phyloP scores from a whole-genome alignment of 2,797 vertebrate genomes.

The Brachyrhaphis roseni region DNA sequence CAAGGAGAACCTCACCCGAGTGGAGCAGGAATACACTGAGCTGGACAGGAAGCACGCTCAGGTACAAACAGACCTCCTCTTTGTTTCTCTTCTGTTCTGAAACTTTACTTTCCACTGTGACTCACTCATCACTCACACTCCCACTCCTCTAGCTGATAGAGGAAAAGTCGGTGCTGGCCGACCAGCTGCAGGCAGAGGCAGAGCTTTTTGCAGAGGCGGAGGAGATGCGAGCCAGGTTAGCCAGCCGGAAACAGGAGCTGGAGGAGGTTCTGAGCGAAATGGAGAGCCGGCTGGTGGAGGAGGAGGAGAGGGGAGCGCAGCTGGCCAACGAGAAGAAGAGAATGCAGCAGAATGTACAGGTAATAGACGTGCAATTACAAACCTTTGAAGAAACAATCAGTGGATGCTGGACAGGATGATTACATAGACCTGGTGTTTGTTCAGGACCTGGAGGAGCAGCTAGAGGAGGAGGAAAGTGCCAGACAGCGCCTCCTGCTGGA shows the following conservation, averaged over 20 bases:
- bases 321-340: constrained; percentile 87
- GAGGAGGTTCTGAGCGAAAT: constrained; percentile 88
- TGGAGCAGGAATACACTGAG: constrained; percentile 83
- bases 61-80: constrained; percentile 67
- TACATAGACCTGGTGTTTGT: background rate
- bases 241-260: constrained; percentile 89
- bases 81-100: background rate
- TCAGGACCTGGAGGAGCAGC: constrained; percentile 90
- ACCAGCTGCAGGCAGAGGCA: constrained; percentile 90
- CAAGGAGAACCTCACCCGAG: constrained; percentile 84
- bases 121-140: constrained; percentile 3
- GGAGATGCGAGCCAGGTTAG: constrained; percentile 87
- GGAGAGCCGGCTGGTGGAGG: constrained; percentile 89
- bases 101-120: background rate
- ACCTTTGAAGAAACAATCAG: background rate
- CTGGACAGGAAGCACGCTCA: constrained; percentile 85
- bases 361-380: constrained; percentile 34
- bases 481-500: constrained; percentile 92
- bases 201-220: constrained; percentile 92
- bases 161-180: constrained; percentile 86
- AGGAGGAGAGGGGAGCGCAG: constrained; percentile 87
- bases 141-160: constrained; percentile 79
- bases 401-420: background rate
- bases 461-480: constrained; percentile 90
- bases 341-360: constrained; percentile 89